Evolutionary conservation across 2,888 invertebrate species (phyloP).

Genomic region (Nasonovia ribisnigri): DNA sequence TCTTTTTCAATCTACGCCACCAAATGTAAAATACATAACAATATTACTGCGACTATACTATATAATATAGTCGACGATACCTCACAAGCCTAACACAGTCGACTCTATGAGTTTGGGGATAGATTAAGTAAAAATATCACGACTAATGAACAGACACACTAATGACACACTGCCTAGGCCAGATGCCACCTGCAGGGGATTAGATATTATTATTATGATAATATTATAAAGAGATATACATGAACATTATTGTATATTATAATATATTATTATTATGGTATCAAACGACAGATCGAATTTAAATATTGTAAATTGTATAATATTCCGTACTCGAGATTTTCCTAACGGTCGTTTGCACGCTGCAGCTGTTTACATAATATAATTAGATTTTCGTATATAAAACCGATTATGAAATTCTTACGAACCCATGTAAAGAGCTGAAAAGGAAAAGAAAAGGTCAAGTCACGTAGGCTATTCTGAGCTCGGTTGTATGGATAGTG

Average conservation of each 20-base stretch:
- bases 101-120: neutral
- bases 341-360: neutral
- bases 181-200: neutral
- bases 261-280: neutral
- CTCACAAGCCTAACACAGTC: neutral
- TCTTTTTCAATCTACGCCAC: constrained; percentile 2
- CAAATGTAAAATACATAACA: neutral
- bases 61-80: neutral
- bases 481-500: neutral
- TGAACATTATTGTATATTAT: neutral
- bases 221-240: neutral
- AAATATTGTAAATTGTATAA: neutral
- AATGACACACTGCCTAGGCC: neutral
- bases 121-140: neutral
- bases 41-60: neutral
- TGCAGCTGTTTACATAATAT: neutral
- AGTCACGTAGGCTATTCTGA: neutral
- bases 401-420: neutral
- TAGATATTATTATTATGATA: neutral
- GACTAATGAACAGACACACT: neutral
- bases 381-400: neutral
- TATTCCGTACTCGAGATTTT: neutral
- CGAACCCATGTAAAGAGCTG: neutral
- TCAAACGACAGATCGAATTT: neutral
- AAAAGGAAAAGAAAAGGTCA: constrained; percentile 2